A percentile compares a stretch with the other conserved stretches of the same genome.
Conservation (phyloP, 2,888 invertebrate species). For the Hoplodrina ambigua region DNA sequence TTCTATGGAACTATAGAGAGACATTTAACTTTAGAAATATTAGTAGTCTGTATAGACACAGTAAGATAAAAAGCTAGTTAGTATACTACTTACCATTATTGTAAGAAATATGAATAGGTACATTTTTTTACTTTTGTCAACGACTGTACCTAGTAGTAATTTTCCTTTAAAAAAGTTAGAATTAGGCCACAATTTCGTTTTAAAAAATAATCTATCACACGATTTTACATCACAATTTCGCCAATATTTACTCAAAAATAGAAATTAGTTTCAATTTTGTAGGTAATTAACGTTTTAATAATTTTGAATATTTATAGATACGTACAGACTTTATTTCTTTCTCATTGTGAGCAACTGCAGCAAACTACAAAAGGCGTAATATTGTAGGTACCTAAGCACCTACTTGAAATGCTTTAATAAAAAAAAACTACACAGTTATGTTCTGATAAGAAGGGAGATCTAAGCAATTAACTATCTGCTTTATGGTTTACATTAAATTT, state of each 20-base stretch:
- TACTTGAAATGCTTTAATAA: constrained; percentile 15
- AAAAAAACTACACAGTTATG: no score
- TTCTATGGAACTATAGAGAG: constrained; percentile 3
- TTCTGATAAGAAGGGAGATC: neutral
- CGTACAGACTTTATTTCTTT: neutral
- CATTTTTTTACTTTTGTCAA: constrained; percentile 50
- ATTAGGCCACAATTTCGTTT: constrained; percentile 84
- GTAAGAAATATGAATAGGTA: constrained; percentile 23
- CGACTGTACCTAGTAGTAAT: constrained; percentile 67
- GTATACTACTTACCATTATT: constrained; percentile 18
- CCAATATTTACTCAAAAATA: constrained; percentile 61
- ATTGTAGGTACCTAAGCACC: neutral
- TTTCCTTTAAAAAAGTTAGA: constrained; percentile 66
- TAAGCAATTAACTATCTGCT: neutral
- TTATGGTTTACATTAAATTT: no score
- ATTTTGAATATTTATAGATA: constrained; percentile 12
- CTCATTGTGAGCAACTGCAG: constrained; percentile 22
- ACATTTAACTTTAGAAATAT: neutral
- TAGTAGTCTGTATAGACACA: constrained; percentile 3
- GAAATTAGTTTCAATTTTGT: neutral
- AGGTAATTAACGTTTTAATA: constrained; percentile 1
- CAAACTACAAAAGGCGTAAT: constrained; percentile 23
- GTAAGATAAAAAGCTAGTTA: constrained; percentile 36
- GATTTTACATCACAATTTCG: constrained; percentile 80
- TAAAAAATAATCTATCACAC: constrained; percentile 80